Evolutionary conservation across 2,113 vertebrate species (phyloP).

Genomic region (Petaurus breviceps): DNA sequence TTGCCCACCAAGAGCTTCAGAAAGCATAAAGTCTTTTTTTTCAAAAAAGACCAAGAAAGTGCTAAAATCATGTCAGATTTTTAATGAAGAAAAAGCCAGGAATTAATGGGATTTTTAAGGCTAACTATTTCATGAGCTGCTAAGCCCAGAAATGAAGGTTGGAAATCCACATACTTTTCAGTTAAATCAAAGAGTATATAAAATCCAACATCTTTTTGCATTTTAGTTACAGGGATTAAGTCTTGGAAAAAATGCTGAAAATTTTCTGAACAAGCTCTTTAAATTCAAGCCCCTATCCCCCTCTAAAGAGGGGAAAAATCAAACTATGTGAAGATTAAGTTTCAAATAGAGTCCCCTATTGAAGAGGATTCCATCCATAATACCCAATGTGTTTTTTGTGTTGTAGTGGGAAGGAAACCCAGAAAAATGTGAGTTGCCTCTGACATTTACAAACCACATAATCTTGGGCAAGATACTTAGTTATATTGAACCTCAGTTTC

Average conservation of each 20-base stretch:
- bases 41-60: neutral
- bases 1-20: neutral
- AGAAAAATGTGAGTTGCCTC: neutral
- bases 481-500: neutral
- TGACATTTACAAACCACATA: neutral
- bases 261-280: neutral
- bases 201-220: neutral
- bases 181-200: constrained; percentile 3
- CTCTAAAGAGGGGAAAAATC: neutral
- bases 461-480: neutral
- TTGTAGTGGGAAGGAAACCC: neutral
- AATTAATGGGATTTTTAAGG: constrained; percentile 2
- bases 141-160: neutral
- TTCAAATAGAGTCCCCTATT: neutral
- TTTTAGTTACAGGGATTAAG: neutral
- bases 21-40: neutral
- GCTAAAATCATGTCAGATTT: neutral
- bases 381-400: neutral
- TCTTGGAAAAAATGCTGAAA: neutral
- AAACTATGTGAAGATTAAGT: neutral
- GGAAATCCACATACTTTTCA: neutral
- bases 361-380: neutral
- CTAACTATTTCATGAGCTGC: constrained; percentile 1
- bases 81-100: neutral
- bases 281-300: neutral